phyloP scores from a whole-genome alignment of 2,888 invertebrate species.

The Polydrusus pterygomalis region DNA sequence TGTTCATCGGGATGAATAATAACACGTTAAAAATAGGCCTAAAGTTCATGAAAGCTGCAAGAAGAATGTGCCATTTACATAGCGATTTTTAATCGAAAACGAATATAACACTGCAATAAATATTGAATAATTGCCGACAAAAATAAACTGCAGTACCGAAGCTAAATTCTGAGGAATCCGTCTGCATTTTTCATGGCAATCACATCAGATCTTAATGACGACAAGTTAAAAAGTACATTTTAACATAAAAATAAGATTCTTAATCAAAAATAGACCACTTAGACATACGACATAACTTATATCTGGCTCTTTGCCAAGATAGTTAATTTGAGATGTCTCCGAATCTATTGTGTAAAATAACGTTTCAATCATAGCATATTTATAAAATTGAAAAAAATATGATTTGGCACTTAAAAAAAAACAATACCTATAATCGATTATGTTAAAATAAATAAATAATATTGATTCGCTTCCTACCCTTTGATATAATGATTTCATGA shows the following conservation, averaged over 20 bases:
- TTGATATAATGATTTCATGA: too few relatives aligned
- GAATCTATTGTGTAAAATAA: slow-evolving; percentile 69
- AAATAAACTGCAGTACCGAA: slow-evolving; percentile 45
- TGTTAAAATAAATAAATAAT: too few relatives aligned
- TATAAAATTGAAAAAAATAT: slow-evolving; percentile 42
- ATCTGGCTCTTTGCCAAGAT: slow-evolving; percentile 69
- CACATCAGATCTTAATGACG: slow-evolving; percentile 58
- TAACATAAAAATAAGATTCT: slow-evolving; percentile 68
- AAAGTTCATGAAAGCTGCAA: slow-evolving; percentile 56
- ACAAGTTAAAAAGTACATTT: slow-evolving; percentile 62
- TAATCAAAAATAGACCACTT: slow-evolving; percentile 74
- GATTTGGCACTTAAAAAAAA: slow-evolving; percentile 24
- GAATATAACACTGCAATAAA: slow-evolving; percentile 56
- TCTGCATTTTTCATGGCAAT: slow-evolving; percentile 59
- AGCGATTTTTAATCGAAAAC: slow-evolving; percentile 57
- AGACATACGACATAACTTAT: slow-evolving; percentile 72
- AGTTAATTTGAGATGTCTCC: slow-evolving; percentile 72
- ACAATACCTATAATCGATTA: not conserved
- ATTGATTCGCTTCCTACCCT: too few relatives aligned
- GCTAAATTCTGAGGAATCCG: slow-evolving; percentile 54
- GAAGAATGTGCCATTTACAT: slow-evolving; percentile 53
- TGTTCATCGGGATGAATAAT: slow-evolving; percentile 56
- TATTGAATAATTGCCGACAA: slow-evolving; percentile 55
- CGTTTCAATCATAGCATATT: slow-evolving; percentile 63
- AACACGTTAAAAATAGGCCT: slow-evolving; percentile 53